Percentiles rank a stretch among this genome's conserved stretches.
These are phyloP conservation scores for Neelides folsomi DNA, from an alignment of 2,888 invertebrate species.

Conservation along the genomic window DNA sequence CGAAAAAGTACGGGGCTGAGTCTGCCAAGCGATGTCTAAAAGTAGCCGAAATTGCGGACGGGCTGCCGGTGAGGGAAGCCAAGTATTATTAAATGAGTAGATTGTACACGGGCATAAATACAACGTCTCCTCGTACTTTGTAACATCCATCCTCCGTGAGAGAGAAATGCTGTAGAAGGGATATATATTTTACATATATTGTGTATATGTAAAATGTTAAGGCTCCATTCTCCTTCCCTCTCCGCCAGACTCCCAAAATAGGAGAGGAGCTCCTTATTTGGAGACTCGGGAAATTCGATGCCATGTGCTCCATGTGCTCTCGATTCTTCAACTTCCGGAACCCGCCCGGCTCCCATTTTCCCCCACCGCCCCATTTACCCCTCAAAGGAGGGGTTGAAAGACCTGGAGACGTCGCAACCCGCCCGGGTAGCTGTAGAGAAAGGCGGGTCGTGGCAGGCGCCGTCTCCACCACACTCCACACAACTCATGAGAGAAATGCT, in stretches of 20 bases:
- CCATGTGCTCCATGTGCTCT: slow-evolving; percentile 34
- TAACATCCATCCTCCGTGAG: no score
- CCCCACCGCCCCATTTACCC: neutral
- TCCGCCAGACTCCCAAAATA: slow-evolving; percentile 31
- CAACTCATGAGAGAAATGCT: neutral
- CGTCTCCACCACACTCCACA: neutral
- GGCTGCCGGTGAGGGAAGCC: no score
- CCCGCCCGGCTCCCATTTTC: slow-evolving; percentile 6
- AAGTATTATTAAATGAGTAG: no score
- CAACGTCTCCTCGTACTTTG: no score
- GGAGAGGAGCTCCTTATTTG: slow-evolving; percentile 31
- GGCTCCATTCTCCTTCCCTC: no score
- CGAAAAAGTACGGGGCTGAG: no score
- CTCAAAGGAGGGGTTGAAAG: neutral
- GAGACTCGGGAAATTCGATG: slow-evolving; percentile 26
- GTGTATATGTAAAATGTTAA: neutral
- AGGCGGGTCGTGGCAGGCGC: neutral
- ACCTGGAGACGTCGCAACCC: neutral
- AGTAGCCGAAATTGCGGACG: no score
- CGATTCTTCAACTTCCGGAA: slow-evolving; percentile 32
- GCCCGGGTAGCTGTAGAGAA: neutral
- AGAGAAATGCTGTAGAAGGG: no score
- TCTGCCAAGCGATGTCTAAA: no score
- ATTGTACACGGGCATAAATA: no score
- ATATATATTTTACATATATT: neutral